phyloP scores from a whole-genome alignment of 2,113 vertebrate species.

The Hippolais icterina region DNA sequence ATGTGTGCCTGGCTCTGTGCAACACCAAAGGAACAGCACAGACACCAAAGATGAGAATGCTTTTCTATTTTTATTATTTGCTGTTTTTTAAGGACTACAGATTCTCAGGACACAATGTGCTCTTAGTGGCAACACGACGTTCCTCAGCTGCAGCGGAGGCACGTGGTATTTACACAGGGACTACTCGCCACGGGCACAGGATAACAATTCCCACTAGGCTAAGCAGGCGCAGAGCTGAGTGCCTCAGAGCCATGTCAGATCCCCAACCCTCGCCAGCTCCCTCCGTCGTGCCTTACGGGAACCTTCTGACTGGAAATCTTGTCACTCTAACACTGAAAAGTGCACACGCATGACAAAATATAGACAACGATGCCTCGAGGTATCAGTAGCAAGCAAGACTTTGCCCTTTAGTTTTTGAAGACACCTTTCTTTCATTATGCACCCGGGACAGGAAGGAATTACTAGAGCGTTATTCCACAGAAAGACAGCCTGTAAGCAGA shows the following conservation, averaged over 20 bases:
- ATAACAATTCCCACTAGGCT: slow-evolving; percentile 77
- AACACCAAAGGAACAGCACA: background rate
- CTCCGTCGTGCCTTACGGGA: slow-evolving; percentile 80
- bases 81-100: background rate
- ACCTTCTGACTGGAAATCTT: slow-evolving; percentile 83
- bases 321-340: slow-evolving; percentile 89
- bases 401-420: slow-evolving; percentile 85
- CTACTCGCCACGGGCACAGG: slow-evolving; percentile 74
- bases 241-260: slow-evolving; percentile 86
- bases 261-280: slow-evolving; percentile 69
- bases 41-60: background rate
- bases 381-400: slow-evolving; percentile 79
- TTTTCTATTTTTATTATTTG: background rate
- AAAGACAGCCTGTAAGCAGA: slow-evolving; percentile 81
- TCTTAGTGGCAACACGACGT: slow-evolving; percentile 61
- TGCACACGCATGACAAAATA: slow-evolving; percentile 93
- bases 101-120: slow-evolving; percentile 73
- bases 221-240: slow-evolving; percentile 72
- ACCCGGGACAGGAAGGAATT: slow-evolving; percentile 82
- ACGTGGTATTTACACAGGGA: slow-evolving; percentile 62
- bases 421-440: slow-evolving; percentile 91
- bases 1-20: background rate
- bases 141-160: slow-evolving; percentile 69
- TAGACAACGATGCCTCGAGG: slow-evolving; percentile 88
- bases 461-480: slow-evolving; percentile 88